These are phyloP conservation scores for Dascyllus trimaculatus DNA, from an alignment of 2,113 vertebrate genomes.

Conservation along the genomic window DNA sequence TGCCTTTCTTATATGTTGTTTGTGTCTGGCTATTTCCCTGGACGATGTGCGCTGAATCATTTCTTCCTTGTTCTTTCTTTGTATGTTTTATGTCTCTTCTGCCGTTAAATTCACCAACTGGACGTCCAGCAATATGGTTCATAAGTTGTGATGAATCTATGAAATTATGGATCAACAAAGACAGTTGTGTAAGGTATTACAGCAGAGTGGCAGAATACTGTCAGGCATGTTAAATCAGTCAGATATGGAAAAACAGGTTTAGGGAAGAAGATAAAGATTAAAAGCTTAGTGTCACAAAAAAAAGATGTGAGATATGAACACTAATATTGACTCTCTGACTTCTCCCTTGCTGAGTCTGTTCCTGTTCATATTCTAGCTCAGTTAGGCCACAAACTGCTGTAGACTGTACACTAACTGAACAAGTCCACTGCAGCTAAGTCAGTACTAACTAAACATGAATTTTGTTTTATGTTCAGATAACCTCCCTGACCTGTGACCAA, in stretches of 20 bases:
- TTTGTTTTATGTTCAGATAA: neutral
- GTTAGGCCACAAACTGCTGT: conserved; percentile 20
- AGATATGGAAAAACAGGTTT: neutral
- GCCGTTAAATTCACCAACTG: neutral
- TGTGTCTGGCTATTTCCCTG: neutral
- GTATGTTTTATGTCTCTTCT: neutral
- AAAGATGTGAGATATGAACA: neutral
- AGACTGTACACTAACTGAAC: conserved; percentile 3
- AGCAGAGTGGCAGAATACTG: neutral
- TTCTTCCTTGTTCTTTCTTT: conserved; percentile 1
- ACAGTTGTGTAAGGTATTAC: neutral
- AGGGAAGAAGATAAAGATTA: neutral
- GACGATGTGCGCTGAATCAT: neutral
- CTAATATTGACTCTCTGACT: conserved; percentile 5
- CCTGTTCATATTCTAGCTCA: conserved; percentile 23
- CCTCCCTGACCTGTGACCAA: neutral
- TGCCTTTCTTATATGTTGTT: neutral
- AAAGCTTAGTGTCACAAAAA: neutral
- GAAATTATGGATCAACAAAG: neutral
- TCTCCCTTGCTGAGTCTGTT: neutral
- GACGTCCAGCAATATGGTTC: no score
- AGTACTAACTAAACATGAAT: conserved; percentile 12
- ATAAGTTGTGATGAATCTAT: neutral
- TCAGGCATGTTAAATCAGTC: neutral
- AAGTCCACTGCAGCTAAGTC: neutral